Base-by-base conservation (phyloP, 2,113 vertebrate genomes). In the Erinaceus europaeus region DNA sequence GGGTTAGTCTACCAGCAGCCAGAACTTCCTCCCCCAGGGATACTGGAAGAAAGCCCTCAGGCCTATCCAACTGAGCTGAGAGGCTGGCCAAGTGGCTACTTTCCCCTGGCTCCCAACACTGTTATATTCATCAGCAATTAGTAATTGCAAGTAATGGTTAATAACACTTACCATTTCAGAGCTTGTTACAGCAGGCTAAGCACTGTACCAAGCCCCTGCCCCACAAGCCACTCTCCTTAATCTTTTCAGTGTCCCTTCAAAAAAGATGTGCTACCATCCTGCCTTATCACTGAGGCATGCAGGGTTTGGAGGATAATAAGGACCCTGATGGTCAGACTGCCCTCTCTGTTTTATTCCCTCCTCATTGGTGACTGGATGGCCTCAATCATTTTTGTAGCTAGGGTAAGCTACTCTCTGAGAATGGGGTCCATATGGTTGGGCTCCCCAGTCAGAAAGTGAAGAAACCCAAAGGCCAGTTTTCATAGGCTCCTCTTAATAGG, bases 111-210 rank as follows among this genome's bases (percentile, higher is more conserved):
- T 81, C 72, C 82, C 71, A 32, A 17, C 12, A 34, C 65, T 14
- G 34, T 61, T 84, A 46, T 80, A 72, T 48, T 89, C 92, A 90
- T 59, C 23, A 48, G 92, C 61, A 94, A 90, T 92, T 87, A 93
- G 92, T 38, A 67, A 89, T 50, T 74, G 85, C 59, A 92, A 85
- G 93, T 86, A 92, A 87, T 78, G 40, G 88, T 87, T 89, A 86
- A 81, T 79, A 87, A 86, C 75, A 84, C 84, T 81, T 62, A 82
- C 81, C 78, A 42, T 67, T 53, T 46, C 74, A 23, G 68, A 48
- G 64, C 81, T 68, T 55, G 23, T 72, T 71, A 52, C 1, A 10
- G 48, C 79, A 61, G 59, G 75, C 67, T 77, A 40, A 93, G 71
- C n/a, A 59, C 38, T 6, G 42, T 3, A 17, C 46, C 17, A 11